Percentiles rank a stretch among this genome's conserved stretches.
Evolutionary conservation across 2,888 invertebrate genomes (phyloP).

Genomic region (Hydraecia micacea): DNA sequence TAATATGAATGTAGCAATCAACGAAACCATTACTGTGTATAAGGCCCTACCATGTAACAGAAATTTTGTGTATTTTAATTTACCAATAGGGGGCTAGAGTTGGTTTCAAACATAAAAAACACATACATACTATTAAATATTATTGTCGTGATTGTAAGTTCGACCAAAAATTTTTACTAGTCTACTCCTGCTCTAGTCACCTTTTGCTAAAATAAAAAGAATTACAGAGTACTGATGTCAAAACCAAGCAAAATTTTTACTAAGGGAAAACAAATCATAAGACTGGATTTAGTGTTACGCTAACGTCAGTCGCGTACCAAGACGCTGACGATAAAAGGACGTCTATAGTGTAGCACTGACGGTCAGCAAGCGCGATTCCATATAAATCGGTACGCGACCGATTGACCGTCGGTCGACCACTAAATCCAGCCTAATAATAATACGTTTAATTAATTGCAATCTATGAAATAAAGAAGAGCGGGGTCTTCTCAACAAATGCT

Average conservation of each 20-base stretch:
- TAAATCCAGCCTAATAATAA: not conserved
- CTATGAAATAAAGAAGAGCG: not conserved
- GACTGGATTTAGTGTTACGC: not conserved
- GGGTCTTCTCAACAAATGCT: not conserved
- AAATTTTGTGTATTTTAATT: constrained; percentile 6
- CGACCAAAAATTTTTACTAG: not conserved
- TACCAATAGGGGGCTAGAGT: constrained; percentile 15
- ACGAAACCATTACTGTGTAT: not conserved
- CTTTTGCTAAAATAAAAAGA: constrained; percentile 20
- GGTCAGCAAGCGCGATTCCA: not conserved
- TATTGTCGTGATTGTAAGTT: not conserved
- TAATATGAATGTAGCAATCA: not conserved
- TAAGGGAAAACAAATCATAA: not conserved
- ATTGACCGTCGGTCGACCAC: not conserved
- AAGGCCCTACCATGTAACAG: not conserved
- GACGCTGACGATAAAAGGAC: not conserved
- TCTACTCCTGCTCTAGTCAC: constrained; percentile 1
- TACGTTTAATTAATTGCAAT: not conserved
- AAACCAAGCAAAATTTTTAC: not conserved
- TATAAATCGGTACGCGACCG: not conserved
- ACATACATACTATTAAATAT: not conserved
- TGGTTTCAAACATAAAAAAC: not conserved
- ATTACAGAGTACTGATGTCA: constrained; percentile 10
- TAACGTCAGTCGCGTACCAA: not conserved
- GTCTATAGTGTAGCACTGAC: not conserved